phyloP scores from a whole-genome alignment of 2,797 vertebrate species.

The Arnoldichthys spilopterus region DNA sequence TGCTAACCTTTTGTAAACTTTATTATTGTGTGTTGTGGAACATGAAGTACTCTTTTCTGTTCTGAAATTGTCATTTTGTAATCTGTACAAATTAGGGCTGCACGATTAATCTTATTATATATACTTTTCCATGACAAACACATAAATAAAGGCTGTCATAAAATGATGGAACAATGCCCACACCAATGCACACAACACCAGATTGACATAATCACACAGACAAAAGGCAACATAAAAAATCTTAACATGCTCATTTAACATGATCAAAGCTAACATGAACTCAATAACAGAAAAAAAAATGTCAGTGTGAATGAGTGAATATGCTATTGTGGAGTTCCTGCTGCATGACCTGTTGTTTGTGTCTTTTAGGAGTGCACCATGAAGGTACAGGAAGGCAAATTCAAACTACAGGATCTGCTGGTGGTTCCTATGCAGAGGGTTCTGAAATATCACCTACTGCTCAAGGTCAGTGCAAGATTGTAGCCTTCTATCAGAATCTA shows the following conservation, averaged over 20 bases:
- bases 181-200: no score
- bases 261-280: no score
- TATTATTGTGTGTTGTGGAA: neutral
- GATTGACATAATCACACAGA: no score
- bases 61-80: neutral
- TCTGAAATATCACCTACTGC: slow-evolving; percentile 94
- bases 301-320: neutral
- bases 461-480: slow-evolving; percentile 84
- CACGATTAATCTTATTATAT: neutral
- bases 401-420: slow-evolving; percentile 95
- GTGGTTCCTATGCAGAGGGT: slow-evolving; percentile 99
- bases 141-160: neutral
- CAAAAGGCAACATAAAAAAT: no score
- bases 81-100: neutral
- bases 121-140: neutral
- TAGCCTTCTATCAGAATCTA: neutral
- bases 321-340: slow-evolving; percentile 2
- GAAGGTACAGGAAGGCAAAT: slow-evolving; percentile 97
- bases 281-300: neutral
- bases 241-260: no score
- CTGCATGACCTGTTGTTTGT: slow-evolving; percentile 5
- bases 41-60: neutral
- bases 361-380: slow-evolving; percentile 84
- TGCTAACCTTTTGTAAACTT: neutral
- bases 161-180: neutral